A percentile compares a stretch with the other conserved stretches of the same genome.
Conservation (phyloP, 2,797 vertebrate species). For the Cheirogaleus major region DNA sequence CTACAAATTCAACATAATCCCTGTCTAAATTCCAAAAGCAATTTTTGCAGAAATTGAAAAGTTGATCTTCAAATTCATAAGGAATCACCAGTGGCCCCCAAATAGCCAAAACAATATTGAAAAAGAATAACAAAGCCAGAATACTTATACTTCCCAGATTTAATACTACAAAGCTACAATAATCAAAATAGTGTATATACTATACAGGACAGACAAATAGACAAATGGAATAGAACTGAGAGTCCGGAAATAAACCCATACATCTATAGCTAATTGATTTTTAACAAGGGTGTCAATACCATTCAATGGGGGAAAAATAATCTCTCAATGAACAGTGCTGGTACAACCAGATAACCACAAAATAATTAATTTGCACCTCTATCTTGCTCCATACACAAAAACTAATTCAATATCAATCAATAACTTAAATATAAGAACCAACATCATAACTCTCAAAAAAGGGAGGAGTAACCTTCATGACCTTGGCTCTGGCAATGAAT, state of each 20-base stretch:
- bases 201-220: background rate
- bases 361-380: background rate
- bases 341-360: background rate
- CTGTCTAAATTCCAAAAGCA: background rate
- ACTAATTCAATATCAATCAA: background rate
- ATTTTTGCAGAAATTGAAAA: background rate
- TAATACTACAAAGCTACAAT: background rate
- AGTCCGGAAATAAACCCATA: background rate
- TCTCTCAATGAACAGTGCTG: background rate
- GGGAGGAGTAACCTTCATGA: background rate
- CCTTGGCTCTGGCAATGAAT: background rate
- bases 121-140: background rate
- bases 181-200: background rate
- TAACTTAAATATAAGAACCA: background rate
- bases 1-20: background rate
- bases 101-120: background rate
- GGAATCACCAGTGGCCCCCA: background rate
- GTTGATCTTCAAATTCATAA: background rate
- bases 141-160: background rate
- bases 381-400: background rate
- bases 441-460: background rate
- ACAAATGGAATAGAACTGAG: background rate
- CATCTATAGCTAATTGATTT: background rate
- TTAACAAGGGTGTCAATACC: background rate
- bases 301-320: background rate